Evolutionary conservation across 64 coral and sea anemone genomes (phyloP).

Genomic region (Porites lutea): DNA sequence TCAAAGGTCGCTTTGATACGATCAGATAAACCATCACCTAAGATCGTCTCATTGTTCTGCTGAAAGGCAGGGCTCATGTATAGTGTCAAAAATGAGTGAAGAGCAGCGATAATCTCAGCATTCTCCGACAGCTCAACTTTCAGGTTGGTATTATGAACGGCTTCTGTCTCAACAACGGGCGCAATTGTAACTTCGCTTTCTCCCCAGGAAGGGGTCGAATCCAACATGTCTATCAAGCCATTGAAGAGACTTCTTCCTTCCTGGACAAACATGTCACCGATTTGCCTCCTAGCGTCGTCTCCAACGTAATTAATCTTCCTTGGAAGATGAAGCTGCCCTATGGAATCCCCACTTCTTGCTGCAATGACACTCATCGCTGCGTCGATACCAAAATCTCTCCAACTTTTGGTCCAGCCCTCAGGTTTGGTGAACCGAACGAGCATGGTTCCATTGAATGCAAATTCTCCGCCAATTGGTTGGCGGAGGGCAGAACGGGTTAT

Average conservation of each 20-base stretch:
- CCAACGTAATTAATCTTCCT: slow-evolving; percentile 23
- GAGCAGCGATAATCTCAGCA: slow-evolving; percentile 3
- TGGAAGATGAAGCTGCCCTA: not conserved
- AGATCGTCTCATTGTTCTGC: not conserved
- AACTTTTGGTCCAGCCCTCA: not conserved
- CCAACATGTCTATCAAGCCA: not conserved
- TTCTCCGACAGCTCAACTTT: not conserved
- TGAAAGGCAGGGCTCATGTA: not conserved
- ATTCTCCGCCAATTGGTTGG: slow-evolving; percentile 68
- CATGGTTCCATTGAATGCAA: slow-evolving; percentile 50
- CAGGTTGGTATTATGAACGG: not conserved
- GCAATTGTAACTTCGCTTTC: not conserved
- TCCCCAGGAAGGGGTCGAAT: not conserved
- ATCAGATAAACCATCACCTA: slow-evolving; percentile 24
- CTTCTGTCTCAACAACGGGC: not conserved
- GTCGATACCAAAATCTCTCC: slow-evolving; percentile 43
- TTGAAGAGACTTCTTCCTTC: slow-evolving; percentile 16
- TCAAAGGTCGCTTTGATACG: slow-evolving; percentile 3
- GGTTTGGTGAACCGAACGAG: not conserved
- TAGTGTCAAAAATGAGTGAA: slow-evolving; percentile 19
- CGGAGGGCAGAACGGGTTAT: slow-evolving; percentile 31
- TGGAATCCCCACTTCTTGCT: not conserved
- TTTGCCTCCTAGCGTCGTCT: slow-evolving; percentile 12
- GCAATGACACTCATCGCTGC: not conserved
- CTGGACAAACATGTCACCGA: slow-evolving; percentile 11